Evolutionary conservation across 2,113 vertebrate genomes (phyloP).

Genomic region (Ondatra zibethicus): DNA sequence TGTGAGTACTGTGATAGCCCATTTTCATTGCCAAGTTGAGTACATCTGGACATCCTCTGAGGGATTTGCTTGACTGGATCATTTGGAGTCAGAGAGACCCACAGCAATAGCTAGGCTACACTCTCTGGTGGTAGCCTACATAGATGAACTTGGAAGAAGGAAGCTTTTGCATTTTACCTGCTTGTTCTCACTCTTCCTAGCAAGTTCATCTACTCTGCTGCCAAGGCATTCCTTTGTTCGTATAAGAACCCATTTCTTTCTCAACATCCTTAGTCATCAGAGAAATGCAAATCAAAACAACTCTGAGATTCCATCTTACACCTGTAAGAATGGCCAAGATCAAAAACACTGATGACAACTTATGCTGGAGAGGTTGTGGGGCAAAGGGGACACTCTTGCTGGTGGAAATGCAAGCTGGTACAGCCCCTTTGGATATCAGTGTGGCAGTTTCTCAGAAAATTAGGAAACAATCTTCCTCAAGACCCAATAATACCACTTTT

Average conservation of each 20-base stretch:
- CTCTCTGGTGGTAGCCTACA: neutral
- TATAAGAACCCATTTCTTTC: neutral
- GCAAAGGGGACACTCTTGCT: no score
- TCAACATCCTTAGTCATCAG: no score
- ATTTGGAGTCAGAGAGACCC: neutral
- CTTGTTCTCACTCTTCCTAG: neutral
- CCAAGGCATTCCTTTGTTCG: neutral
- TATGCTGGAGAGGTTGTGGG: no score
- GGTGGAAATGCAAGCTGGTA: no score
- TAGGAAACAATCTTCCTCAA: no score
- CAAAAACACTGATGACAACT: no score
- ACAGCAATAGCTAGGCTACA: neutral
- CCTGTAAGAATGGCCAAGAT: no score
- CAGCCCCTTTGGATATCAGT: no score
- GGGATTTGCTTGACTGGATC: neutral
- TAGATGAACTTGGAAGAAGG: neutral
- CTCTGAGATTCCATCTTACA: no score
- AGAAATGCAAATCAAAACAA: no score
- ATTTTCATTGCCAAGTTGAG: neutral
- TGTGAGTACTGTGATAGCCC: neutral
- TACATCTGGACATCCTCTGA: neutral
- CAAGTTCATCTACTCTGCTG: neutral
- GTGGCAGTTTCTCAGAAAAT: no score
- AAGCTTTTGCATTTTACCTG: neutral
- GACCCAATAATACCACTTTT: no score